Evolutionary conservation across 1,140 invertebrate genomes (phyloP).

Genomic region (Ceratoteleas bidentatus): DNA sequence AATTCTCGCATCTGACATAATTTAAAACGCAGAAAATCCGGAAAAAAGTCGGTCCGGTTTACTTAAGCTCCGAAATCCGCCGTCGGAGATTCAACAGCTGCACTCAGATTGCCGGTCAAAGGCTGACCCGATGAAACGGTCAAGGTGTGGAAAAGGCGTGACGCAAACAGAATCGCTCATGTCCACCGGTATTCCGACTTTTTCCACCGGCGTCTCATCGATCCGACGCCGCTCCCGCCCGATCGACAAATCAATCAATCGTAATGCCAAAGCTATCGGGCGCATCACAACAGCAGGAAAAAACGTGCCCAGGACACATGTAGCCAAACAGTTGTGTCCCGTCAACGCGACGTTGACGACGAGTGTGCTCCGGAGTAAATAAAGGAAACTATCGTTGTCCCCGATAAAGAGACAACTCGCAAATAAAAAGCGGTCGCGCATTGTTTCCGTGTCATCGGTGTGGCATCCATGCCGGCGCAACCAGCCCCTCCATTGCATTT

Average conservation of each 20-base stretch:
- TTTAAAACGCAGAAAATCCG: background rate
- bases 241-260: conserved; percentile 11
- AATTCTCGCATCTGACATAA: too few species aligned
- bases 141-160: conserved; percentile 58
- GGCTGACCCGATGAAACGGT: conserved; percentile 43
- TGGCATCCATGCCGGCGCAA: conserved; percentile 34
- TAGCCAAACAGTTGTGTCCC: conserved; percentile 5
- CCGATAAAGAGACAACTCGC: conserved; percentile 9
- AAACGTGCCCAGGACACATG: conserved; percentile 1
- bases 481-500: conserved; percentile 26
- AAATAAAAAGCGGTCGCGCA: conserved; percentile 36
- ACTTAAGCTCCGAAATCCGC: background rate
- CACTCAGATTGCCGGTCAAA: conserved; percentile 27
- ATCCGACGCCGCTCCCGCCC: background rate
- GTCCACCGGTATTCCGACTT: conserved; percentile 7
- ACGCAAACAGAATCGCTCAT: conserved; percentile 53
- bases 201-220: too few species aligned
- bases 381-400: conserved; percentile 7
- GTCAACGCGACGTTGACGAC: conserved; percentile 13
- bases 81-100: conserved; percentile 68
- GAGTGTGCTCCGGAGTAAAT: conserved; percentile 9
- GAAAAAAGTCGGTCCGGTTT: too few species aligned
- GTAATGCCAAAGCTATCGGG: conserved; percentile 3
- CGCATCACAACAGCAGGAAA: conserved; percentile 18
- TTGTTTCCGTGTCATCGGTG: conserved; percentile 60